Percentiles rank a stretch among this genome's conserved stretches.
Conservation (phyloP, 1,140 invertebrate species). For the Plutomurus gul region DNA sequence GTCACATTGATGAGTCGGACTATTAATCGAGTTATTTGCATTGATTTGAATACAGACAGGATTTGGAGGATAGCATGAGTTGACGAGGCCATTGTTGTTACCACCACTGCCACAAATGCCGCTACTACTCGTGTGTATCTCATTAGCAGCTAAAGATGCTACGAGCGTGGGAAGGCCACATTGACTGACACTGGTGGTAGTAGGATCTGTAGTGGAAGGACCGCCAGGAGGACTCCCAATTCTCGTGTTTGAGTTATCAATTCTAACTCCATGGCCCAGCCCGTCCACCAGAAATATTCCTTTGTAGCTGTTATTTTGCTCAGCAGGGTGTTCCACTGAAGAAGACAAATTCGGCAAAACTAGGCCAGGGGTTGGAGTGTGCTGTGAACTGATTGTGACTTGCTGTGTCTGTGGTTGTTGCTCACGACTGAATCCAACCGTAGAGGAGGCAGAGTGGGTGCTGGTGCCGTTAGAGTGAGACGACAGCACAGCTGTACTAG, state of each 20-base stretch:
- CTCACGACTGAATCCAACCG: neutral
- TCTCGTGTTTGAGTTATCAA: conserved; percentile 4
- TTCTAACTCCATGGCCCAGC: conserved; percentile 32
- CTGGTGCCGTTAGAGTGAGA: conserved; percentile 17
- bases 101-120: neutral
- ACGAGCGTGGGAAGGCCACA: conserved; percentile 37
- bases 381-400: conserved; percentile 9
- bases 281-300: conserved; percentile 45
- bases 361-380: conserved; percentile 23
- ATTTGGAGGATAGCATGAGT: neutral
- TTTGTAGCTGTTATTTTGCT: conserved; percentile 28
- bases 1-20: no score
- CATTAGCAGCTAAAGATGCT: neutral
- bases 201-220: neutral
- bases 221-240: neutral
- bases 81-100: neutral
- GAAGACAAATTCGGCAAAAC: conserved; percentile 25
- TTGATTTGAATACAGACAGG: conserved; percentile 34
- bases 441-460: conserved; percentile 24
- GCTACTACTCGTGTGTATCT: neutral
- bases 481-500: conserved; percentile 1
- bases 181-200: neutral
- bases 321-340: neutral
- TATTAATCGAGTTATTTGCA: no score
- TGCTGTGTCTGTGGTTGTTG: neutral